Base-by-base conservation (phyloP, 2,888 invertebrate species). In the Pachydiplax longipennis region DNA sequence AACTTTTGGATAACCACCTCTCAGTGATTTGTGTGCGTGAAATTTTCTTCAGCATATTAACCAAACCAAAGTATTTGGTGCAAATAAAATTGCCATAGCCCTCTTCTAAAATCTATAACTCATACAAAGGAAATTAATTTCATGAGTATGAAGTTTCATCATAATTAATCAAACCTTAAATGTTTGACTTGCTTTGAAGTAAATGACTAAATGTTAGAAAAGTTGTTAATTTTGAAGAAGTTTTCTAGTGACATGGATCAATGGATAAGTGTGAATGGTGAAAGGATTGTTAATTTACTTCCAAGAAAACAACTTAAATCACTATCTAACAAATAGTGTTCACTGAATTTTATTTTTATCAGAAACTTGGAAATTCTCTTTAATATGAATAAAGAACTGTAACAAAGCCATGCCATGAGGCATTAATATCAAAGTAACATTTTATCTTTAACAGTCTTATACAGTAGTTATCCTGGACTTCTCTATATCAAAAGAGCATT, bases 361-460 rank as follows among this genome's bases (percentile, higher is more conserved):
- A n/a, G 61, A 61, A 87, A 58, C 31, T 61, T 58, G 61, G 8
- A 87, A 35, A 87, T 22, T 87, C 87, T 37, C 15, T 35, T 35
- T 87, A 37, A 87, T 58, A 65, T 18, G 40, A 61, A 61, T 37
- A 87, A 35, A 37, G 87, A 37, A 37, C 10, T 22, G n/a, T 40
- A 87, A 87, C 87, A 87, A 87, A 87, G 87, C 83, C 53, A 53
- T 83, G 58, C 87, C 87, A 58, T 37, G 25, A 37, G 65, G 61
- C 87, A 87, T 87, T 65, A 61, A 87, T 87, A 87, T 87, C 87
- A 87, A 87, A 87, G n/a, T 58, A 35, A 35, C 61, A 61, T 40
- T 87, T 61, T 61, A 87, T 65, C 87, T 87, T 87, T 61, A 87
- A 87, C 87, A 87, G 87, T 87, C 87, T 87, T 87, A 65, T 87